phyloP scores from a whole-genome alignment of 2,888 invertebrate genomes.

The Oscheius sp. region DNA sequence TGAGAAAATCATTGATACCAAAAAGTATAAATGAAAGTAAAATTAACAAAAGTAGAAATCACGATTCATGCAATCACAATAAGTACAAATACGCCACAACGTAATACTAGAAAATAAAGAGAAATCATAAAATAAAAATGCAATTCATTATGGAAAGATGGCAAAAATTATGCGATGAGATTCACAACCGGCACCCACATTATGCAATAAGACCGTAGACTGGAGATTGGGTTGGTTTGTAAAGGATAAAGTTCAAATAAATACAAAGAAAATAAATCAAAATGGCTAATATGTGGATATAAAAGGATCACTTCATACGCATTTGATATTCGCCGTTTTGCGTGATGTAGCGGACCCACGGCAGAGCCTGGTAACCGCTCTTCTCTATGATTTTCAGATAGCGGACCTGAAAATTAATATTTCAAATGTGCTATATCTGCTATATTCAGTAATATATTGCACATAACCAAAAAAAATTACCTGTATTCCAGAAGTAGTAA shows the following conservation, averaged over 20 bases:
- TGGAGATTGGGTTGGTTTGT: not conserved
- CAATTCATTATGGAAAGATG: not conserved
- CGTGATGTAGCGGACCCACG: conserved; percentile 99
- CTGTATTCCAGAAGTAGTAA: conserved; percentile 98
- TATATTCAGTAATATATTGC: not conserved
- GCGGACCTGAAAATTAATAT: conserved; percentile 79
- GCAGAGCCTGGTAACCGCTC: conserved; percentile 96
- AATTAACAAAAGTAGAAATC: too few relatives aligned
- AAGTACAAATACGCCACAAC: too few relatives aligned
- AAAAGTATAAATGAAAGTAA: too few relatives aligned
- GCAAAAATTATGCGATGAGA: conserved; percentile 30
- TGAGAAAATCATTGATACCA: too few relatives aligned
- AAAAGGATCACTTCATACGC: conserved; percentile 77
- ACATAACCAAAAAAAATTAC: conserved; percentile 74
- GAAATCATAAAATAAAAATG: not conserved
- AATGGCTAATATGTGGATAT: conserved; percentile 5
- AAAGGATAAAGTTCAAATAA: not conserved
- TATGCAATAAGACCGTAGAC: conserved; percentile 27
- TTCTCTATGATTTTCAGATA: conserved; percentile 98
- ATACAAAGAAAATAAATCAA: conserved; percentile 25
- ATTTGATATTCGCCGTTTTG: conserved; percentile 98
- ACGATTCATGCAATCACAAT: too few relatives aligned
- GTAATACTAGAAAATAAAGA: too few relatives aligned
- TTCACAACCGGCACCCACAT: conserved; percentile 33
- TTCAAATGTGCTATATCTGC: too few relatives aligned